phyloP scores from a whole-genome alignment of 35 echinoderm and acorn worm genomes.

The Holothuria glaberrima region DNA sequence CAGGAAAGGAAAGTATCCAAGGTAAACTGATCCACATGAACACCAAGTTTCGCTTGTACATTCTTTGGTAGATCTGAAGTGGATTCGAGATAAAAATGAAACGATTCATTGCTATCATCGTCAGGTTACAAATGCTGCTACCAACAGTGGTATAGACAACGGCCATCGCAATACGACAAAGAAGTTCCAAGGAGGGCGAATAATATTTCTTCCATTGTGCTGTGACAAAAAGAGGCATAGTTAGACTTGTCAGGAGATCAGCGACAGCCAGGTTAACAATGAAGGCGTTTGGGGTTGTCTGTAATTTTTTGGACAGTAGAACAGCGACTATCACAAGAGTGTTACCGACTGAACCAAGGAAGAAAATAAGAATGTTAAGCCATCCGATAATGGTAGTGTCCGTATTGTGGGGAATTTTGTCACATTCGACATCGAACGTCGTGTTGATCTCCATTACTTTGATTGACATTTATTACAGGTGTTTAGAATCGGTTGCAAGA shows the following conservation, averaged over 20 bases:
- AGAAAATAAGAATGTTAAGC: background rate
- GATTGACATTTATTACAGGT: no score
- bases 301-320: slow-evolving; percentile 46
- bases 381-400: background rate
- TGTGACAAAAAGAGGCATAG: background rate
- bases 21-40: background rate
- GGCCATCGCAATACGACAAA: slow-evolving; percentile 1
- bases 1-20: slow-evolving; percentile 2
- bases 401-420: no score
- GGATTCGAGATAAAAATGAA: slow-evolving; percentile 59
- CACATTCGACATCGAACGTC: no score
- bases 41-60: slow-evolving; percentile 10
- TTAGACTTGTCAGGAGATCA: slow-evolving; percentile 50
- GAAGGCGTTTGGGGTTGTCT: slow-evolving; percentile 46
- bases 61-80: background rate
- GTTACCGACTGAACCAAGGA: slow-evolving; percentile 56
- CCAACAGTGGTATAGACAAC: slow-evolving; percentile 4
- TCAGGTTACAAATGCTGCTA: slow-evolving; percentile 23
- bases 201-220: slow-evolving; percentile 2
- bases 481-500: no score
- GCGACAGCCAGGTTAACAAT: slow-evolving; percentile 52
- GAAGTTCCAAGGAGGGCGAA: slow-evolving; percentile 18
- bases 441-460: no score
- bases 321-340: slow-evolving; percentile 53
- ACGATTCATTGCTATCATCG: slow-evolving; percentile 45